phyloP scores from a whole-genome alignment of 2,797 vertebrate species.

The Catharus ustulatus region DNA sequence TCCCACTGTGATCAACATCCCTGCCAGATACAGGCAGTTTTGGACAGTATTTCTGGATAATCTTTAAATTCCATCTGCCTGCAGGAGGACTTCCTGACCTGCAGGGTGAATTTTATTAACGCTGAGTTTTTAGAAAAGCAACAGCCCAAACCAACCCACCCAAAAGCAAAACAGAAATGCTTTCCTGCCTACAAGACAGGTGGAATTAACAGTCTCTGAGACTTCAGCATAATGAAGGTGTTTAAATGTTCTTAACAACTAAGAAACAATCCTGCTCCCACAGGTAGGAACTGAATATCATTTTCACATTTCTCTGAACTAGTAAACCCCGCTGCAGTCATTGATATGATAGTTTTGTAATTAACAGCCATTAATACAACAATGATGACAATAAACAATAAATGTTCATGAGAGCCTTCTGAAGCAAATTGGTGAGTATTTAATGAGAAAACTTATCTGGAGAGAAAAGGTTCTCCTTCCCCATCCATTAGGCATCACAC shows the following conservation, averaged over 20 bases:
- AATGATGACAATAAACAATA: background rate
- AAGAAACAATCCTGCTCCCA: background rate
- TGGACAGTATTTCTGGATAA: constrained; percentile 25
- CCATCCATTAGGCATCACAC: fast-evolving
- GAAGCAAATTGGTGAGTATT: background rate
- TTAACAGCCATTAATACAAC: background rate
- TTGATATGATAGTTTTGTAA: background rate
- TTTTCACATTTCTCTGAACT: background rate
- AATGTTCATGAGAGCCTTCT: background rate
- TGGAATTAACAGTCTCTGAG: background rate
- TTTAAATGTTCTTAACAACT: background rate
- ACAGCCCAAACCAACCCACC: background rate
- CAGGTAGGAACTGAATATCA: background rate
- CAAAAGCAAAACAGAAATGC: constrained; percentile 12
- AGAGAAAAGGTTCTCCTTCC: background rate
- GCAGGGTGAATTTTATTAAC: constrained; percentile 39
- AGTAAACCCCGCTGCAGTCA: background rate
- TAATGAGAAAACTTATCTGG: background rate
- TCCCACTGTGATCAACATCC: background rate
- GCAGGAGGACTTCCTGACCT: constrained; percentile 54
- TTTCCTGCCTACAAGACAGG: background rate
- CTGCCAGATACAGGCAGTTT: constrained; percentile 16
- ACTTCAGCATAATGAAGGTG: background rate
- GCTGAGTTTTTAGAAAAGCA: background rate
- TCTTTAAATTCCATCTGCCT: constrained; percentile 58